Conservation (phyloP, 2,888 invertebrate species). For the Hylaea fasciaria region DNA sequence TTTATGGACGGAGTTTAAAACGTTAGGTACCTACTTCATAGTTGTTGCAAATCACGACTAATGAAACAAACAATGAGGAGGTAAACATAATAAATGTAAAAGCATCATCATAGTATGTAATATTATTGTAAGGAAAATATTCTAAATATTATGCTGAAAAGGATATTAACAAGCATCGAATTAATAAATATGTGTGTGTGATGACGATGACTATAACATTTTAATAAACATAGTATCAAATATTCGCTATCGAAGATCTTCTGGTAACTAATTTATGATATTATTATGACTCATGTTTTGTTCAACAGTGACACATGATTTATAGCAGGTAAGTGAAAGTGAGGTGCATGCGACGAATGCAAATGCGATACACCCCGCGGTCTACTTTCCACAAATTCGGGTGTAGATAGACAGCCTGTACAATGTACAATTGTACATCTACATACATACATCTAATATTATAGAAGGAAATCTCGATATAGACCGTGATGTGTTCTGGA, state of each 20-base stretch:
- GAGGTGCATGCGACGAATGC: slow-evolving; percentile 63
- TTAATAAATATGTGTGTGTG: too few species aligned
- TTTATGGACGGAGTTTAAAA: slow-evolving; percentile 28
- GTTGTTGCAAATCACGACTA: slow-evolving; percentile 19
- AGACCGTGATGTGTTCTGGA: not conserved
- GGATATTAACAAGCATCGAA: not conserved
- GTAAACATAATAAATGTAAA: slow-evolving; percentile 2
- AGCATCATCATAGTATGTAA: not conserved
- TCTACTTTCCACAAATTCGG: not conserved
- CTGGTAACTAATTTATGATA: not conserved
- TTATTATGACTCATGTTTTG: slow-evolving; percentile 38
- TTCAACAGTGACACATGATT: slow-evolving; percentile 56
- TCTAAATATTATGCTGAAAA: not conserved
- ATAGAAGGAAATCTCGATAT: not conserved
- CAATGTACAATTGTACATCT: too few species aligned
- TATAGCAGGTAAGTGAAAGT: slow-evolving; percentile 72
- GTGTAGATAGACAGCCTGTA: not conserved
- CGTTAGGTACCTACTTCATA: slow-evolving; percentile 9
- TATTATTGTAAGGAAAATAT: not conserved
- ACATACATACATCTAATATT: not conserved
- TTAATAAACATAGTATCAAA: too few species aligned
- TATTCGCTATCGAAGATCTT: too few species aligned
- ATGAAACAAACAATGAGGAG: not conserved
- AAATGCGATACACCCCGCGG: slow-evolving; percentile 40
- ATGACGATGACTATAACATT: too few species aligned